Conservation (phyloP, 2,113 vertebrate genomes). For the Pteropus alecto region DNA sequence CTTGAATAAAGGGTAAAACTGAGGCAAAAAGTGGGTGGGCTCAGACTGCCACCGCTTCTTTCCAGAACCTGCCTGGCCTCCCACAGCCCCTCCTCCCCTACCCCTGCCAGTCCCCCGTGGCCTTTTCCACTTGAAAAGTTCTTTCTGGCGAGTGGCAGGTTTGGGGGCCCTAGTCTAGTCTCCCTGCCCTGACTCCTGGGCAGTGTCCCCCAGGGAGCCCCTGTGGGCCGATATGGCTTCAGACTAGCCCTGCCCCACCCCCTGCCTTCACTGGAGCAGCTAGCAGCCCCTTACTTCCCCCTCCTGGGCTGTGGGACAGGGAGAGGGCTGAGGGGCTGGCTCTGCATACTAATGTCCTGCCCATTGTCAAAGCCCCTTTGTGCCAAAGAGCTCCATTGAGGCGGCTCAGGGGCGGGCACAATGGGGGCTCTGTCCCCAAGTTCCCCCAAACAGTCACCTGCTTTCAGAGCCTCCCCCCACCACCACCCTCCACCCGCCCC, state of each 20-base stretch:
- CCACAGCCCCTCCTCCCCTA: background rate
- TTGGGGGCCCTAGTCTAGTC: background rate
- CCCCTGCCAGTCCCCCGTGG: background rate
- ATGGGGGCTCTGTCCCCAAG: constrained; percentile 78
- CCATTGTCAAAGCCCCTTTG: constrained; percentile 81
- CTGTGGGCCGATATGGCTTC: background rate
- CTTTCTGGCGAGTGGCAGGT: background rate
- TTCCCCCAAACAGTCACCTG: constrained; percentile 81
- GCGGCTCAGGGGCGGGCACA: constrained; percentile 75
- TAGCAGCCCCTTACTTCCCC: constrained; percentile 34
- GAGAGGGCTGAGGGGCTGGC: constrained; percentile 67
- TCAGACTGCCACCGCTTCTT: background rate
- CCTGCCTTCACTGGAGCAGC: background rate
- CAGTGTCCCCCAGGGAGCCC: background rate
- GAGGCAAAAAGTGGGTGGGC: background rate
- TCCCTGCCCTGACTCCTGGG: background rate
- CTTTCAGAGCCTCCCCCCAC: constrained; percentile 72
- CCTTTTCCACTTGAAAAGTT: constrained; percentile 20
- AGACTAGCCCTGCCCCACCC: background rate
- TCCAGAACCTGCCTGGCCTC: background rate
- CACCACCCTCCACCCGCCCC: constrained; percentile 1
- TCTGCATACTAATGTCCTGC: constrained; percentile 74
- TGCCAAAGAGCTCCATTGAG: constrained; percentile 77
- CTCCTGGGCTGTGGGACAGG: constrained; percentile 65
- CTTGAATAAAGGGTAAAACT: background rate